Conservation (phyloP, 2,113 vertebrate genomes). For the Penelope pileata region DNA sequence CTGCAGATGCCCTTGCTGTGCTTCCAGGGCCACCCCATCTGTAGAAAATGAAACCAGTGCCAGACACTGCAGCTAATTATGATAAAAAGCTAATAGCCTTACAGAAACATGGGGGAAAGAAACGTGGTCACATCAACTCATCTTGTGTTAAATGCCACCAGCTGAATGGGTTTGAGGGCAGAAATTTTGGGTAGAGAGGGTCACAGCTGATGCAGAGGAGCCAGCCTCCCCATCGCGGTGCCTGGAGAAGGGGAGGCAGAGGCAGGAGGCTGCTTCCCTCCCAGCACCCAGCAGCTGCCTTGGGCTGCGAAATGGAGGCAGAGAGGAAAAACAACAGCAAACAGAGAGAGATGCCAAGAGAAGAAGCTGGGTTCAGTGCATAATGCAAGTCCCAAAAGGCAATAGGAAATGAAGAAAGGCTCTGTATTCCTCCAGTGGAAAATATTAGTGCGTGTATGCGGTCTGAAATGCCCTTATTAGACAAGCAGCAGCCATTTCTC, state of each 20-base stretch:
- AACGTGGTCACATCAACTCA: background rate
- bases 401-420: background rate
- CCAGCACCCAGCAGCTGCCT: background rate
- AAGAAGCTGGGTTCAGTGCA: background rate
- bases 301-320: background rate
- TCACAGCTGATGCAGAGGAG: background rate
- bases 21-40: background rate
- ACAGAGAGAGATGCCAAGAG: background rate
- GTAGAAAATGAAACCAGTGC: background rate
- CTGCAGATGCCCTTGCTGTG: background rate
- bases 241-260: background rate
- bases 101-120: background rate
- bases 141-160: background rate
- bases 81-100: background rate
- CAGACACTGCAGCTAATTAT: background rate
- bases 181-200: background rate
- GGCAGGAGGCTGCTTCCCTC: background rate
- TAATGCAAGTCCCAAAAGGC: background rate
- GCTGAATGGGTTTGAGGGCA: background rate
- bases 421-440: constrained; percentile 41
- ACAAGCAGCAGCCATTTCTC: constrained; percentile 19
- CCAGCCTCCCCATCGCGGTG: background rate
- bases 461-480: constrained; percentile 13
- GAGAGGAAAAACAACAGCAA: background rate
- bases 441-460: background rate